phyloP scores from a whole-genome alignment of 2,113 vertebrate genomes.

The Malurus melanocephalus region DNA sequence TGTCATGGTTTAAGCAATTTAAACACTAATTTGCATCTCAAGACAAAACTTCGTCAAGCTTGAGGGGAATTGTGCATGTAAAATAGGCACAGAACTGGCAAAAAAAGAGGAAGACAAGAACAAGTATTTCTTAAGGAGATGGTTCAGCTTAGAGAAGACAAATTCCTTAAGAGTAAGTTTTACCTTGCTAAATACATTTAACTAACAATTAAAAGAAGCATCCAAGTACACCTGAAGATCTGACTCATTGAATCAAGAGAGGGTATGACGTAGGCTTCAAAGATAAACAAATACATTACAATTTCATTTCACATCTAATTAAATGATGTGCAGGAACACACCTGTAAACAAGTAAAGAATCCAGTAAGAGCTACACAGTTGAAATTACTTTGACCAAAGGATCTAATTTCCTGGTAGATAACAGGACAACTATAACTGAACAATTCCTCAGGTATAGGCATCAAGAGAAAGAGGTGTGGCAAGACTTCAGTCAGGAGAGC shows the following conservation, averaged over 20 bases:
- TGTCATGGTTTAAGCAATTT: background rate
- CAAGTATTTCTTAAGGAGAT: background rate
- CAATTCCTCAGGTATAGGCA: background rate
- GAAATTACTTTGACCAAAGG: background rate
- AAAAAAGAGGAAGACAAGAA: background rate
- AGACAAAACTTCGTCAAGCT: background rate
- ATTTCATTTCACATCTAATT: background rate
- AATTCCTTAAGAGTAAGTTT: background rate
- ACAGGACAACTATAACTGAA: background rate
- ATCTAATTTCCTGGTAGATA: background rate
- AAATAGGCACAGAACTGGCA: background rate
- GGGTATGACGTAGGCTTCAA: background rate
- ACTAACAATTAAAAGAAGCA: background rate
- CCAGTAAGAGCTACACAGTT: background rate
- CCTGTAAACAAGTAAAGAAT: background rate
- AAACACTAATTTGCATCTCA: background rate
- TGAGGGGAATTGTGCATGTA: accelerated
- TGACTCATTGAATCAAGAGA: background rate
- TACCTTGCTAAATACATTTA: background rate
- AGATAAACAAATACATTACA: background rate
- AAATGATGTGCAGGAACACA: background rate
- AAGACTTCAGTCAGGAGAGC: background rate
- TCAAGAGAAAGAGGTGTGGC: background rate
- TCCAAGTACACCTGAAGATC: background rate
- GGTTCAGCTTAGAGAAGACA: background rate